Base-by-base conservation (phyloP, 2,888 invertebrate species). In the Chydorus sphaericus region DNA sequence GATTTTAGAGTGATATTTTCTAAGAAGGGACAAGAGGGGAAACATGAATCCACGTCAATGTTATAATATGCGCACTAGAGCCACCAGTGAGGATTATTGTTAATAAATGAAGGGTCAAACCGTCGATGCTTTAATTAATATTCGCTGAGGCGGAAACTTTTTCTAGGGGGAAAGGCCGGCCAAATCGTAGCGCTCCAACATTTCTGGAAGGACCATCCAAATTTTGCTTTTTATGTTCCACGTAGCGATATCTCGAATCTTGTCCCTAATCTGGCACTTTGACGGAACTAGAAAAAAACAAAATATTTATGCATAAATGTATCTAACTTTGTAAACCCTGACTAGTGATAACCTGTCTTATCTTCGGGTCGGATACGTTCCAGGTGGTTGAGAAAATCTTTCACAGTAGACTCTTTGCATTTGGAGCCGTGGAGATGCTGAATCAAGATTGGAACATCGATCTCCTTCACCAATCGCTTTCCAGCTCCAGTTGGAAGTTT, bases 341-440 rank as follows among this genome's bases (percentile, higher is more conserved):
- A 23, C 18, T 26, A n/a, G n/a, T n/a, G n/a, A n/a, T n/a, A n/a
- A 38, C 23, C 16, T 6, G 3, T 53, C 28, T 57, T 60, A 66
- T 7, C 65, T 64, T 2, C 60, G 61, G 1, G 65, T 61, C 36
- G 70, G 65, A 56, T 69, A 74, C 29, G 70, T 73, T 33, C 69
- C 68, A 55, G 36, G 23, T 72, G 78, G 10, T 75, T 73, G 23
- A 77, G 64, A 64, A 82, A 85, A 65, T 83, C 82, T 57, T 75
- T 75, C 1, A 78, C 69, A 8, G 85, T 68, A 60, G 77, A 76
- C 29, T 66, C 70, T 37, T 75, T 75, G 1, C 76, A 74, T 59
- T 77, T 73, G 0, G 69, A 67, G 66, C 82, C 82, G 65, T 85
- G 83, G 2, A 84, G 65, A 0, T 83, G 68, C 48, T 76, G 75